Conservation (phyloP, 2,888 invertebrate species). For the Leucozona laternaria region DNA sequence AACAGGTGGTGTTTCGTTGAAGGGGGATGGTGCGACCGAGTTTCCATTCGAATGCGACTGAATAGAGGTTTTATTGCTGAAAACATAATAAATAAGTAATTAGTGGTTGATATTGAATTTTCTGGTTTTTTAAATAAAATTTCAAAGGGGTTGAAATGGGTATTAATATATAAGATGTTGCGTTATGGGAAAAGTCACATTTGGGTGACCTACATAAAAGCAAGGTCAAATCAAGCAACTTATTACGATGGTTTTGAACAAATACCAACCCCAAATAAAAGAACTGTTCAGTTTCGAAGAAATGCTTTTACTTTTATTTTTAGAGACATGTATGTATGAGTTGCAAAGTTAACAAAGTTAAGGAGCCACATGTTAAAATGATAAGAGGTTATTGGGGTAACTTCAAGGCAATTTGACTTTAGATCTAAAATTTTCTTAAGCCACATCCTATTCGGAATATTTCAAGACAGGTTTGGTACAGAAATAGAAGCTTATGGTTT, state of each 20-base stretch:
- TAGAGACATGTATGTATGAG: too few relatives aligned
- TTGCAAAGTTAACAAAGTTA: too few relatives aligned
- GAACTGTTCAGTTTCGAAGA: too few relatives aligned
- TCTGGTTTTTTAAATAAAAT: background rate
- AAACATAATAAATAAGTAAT: constrained; percentile 47
- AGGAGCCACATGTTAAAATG: too few relatives aligned
- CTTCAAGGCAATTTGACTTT: too few relatives aligned
- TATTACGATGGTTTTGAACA: background rate
- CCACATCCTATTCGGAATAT: too few relatives aligned
- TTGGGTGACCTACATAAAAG: background rate
- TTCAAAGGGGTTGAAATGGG: background rate
- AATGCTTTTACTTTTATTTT: too few relatives aligned
- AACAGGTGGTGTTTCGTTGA: constrained; percentile 53
- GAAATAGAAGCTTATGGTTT: too few relatives aligned
- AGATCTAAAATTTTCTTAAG: too few relatives aligned
- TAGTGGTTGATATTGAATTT: background rate
- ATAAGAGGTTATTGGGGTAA: too few relatives aligned
- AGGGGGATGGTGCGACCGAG: constrained; percentile 45
- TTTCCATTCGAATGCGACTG: constrained; percentile 56
- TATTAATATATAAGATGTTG: background rate
- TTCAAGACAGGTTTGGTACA: too few relatives aligned
- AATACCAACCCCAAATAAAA: background rate
- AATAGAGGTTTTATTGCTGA: constrained; percentile 63
- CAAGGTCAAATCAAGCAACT: constrained; percentile 5
- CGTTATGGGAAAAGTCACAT: constrained; percentile 53